Base-by-base conservation (phyloP, 2,113 vertebrate genomes). In the Morphnarchus princeps region DNA sequence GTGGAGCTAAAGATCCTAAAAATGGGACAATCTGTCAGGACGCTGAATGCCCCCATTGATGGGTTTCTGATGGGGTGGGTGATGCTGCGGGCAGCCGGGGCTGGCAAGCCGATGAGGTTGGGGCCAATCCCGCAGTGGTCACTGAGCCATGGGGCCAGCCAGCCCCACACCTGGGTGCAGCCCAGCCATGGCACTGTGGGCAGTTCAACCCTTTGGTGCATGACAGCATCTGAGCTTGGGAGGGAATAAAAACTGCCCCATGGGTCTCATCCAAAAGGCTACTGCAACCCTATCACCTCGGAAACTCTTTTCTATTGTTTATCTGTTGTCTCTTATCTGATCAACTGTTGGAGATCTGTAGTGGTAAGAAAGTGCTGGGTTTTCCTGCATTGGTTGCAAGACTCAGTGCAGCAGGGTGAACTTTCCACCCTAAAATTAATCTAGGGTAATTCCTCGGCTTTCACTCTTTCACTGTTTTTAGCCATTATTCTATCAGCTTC, bases 181-280 rank as follows among this genome's bases (percentile, higher is more conserved):
- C 43, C 63, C 43, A 73, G 40, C 12, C 3, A 2, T 0, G 3
- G 67, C 0, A 0, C 25, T 0, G 4, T 45, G 24, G 36, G 14
- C 16, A 34, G 11, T 52, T 80, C 61, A 87, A 32, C 20, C 40
- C 24, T 4, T 3, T 6, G 26, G 12, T 26, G 9, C 49, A n/a
- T 1, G 1, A 32, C 5, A 55, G 22, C 4, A n/a, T 38, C n/a
- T 36, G n/a, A 85, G 7, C 26, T 62, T 71, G 45, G 13, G 16
- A 92, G 36, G 20, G n/a, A 73, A 83, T 28, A 55, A 78, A 77
- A 84, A 4, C 20, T 7, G 2, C 9, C 10, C 16, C 1, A 0
- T 16, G 19, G 25, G 38, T 59, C 77, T 89, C 69, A 40, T 17
- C 18, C 42, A 40, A 59, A 93, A 74, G 36, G 42, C 57, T 76